Evolutionary conservation across 2,113 vertebrate species (phyloP).

Genomic region (Poeciliopsis retropinna): DNA sequence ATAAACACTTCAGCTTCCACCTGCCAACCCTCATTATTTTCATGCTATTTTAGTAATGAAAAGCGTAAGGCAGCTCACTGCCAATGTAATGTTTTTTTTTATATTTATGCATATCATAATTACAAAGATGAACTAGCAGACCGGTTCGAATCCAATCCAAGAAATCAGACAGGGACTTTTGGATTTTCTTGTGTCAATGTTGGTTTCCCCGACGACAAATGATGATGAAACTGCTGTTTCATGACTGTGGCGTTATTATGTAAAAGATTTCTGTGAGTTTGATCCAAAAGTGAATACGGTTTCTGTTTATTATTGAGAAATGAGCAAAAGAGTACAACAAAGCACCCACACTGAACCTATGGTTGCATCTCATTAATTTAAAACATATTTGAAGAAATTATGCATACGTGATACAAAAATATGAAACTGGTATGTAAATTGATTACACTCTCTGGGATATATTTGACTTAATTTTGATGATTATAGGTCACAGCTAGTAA

Average conservation of each 20-base stretch:
- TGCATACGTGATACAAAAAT: background rate
- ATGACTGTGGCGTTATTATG: background rate
- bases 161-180: constrained; percentile 3
- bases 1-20: constrained; percentile 61
- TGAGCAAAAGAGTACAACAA: background rate
- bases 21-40: constrained; percentile 74
- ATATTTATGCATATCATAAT: constrained; percentile 13
- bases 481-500: background rate
- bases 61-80: constrained; percentile 53
- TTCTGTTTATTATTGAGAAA: background rate
- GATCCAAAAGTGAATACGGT: background rate
- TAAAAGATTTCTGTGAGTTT: background rate
- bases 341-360: background rate
- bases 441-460: background rate
- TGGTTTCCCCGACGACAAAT: background rate
- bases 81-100: constrained; percentile 38
- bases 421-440: background rate
- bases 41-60: constrained; percentile 69
- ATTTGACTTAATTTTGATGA: background rate
- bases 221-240: background rate
- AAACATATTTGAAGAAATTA: background rate
- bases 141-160: constrained; percentile 20
- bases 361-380: background rate
- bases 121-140: constrained; percentile 48
- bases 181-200: constrained; percentile 25